A percentile compares a stretch with the other conserved stretches of the same genome.
These are phyloP conservation scores for Hafferia zeledoni DNA, from an alignment of 2,797 vertebrate genomes.

Conservation along the genomic window DNA sequence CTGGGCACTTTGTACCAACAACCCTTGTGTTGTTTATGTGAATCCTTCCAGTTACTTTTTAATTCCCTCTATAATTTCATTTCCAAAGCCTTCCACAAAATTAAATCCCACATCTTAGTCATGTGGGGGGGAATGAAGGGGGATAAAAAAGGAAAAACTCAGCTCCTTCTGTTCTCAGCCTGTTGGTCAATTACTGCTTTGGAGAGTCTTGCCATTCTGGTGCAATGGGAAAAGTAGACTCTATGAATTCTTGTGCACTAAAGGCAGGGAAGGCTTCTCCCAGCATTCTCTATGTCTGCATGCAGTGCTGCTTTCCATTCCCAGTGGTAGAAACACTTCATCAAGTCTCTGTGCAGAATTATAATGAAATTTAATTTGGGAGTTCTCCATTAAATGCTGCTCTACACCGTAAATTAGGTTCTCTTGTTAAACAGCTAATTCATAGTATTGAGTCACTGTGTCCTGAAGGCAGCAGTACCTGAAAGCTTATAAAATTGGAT, in stretches of 20 bases:
- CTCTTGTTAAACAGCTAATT: slow-evolving; percentile 51
- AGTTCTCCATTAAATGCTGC: slow-evolving; percentile 57
- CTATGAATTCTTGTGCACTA: neutral
- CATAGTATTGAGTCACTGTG: slow-evolving; percentile 5
- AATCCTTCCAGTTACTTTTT: neutral
- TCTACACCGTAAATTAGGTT: slow-evolving; percentile 31
- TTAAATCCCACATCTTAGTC: neutral
- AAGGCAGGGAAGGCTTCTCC: neutral
- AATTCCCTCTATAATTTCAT: neutral
- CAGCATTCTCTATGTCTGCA: neutral
- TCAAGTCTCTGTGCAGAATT: neutral
- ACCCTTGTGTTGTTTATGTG: neutral
- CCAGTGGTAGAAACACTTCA: slow-evolving; percentile 15
- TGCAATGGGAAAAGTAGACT: neutral
- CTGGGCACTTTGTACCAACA: neutral
- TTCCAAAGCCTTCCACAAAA: neutral
- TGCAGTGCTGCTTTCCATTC: neutral
- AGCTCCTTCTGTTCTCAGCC: neutral
- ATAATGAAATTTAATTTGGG: slow-evolving; percentile 54
- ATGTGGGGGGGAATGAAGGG: rapidly evolving
- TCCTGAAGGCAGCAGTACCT: slow-evolving; percentile 58
- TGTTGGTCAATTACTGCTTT: neutral
- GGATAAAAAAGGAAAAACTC: neutral
- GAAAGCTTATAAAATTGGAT: slow-evolving; percentile 28
- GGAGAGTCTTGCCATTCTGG: neutral